These are phyloP conservation scores for Aphidius gifuensis DNA, from an alignment of 1,140 invertebrate genomes.

Conservation along the genomic window DNA sequence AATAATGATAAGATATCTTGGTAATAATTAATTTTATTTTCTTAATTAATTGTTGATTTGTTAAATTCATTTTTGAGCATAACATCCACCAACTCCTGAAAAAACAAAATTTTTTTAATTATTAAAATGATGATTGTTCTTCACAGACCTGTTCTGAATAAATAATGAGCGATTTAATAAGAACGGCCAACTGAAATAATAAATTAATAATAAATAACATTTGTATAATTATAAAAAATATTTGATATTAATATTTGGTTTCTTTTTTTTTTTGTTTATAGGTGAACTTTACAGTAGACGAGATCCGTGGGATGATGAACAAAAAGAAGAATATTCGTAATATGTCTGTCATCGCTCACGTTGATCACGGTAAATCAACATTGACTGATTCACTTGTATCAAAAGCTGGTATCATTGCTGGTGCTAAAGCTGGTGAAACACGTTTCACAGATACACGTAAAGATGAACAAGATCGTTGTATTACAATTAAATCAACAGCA, in stretches of 20 bases:
- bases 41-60: neutral
- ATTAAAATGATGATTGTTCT: constrained; percentile 41
- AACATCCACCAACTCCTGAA: no score
- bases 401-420: constrained; percentile 99
- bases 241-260: constrained; percentile 8
- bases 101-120: neutral
- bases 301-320: constrained; percentile 99
- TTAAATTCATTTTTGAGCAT: neutral
- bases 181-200: constrained; percentile 38
- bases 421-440: constrained; percentile 96
- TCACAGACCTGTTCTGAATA: constrained; percentile 45
- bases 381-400: constrained; percentile 98
- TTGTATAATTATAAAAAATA: neutral
- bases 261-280: constrained; percentile 53
- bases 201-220: neutral
- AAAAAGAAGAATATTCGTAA: constrained; percentile 99
- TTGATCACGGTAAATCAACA: constrained; percentile 99
- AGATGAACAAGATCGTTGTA: constrained; percentile 99
- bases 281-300: constrained; percentile 99
- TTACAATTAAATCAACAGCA: constrained; percentile 99
- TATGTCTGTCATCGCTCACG: constrained; percentile 99
- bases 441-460: constrained; percentile 99
- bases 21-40: neutral
- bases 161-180: constrained; percentile 33
- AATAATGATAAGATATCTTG: neutral